Evolutionary conservation across 1,140 invertebrate genomes (phyloP), one percentile per base, ranked within the genome.

Genomic region (Platyscapa corneri): DNA sequence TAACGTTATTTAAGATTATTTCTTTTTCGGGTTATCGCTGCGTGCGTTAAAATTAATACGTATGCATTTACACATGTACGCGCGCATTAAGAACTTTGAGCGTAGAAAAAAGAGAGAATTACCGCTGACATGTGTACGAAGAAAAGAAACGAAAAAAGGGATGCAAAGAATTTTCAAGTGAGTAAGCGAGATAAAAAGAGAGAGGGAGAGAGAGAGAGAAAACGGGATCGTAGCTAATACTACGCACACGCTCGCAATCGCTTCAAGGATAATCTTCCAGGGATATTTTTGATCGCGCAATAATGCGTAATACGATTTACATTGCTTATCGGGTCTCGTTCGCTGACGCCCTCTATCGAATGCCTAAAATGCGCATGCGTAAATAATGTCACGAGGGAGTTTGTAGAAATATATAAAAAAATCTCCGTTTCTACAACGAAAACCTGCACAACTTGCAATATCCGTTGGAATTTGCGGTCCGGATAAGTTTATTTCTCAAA

Each of bases 221-320:
- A 53, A 14, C 32, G 37, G 37, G 46, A 67, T 83, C 37, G 39
- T 12, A 20, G 30, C 30, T 77, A 79, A 85, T 80, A 32, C 84
- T 72, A 53, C 49, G 53, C 65, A 23, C 30, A 39, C 70, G 75
- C 39, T 32, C 20, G 75, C 56, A 74, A 53, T 7, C 42, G 42
- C 42, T 90, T 87, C 85, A 84, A 86, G 90, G 92, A 93, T 93
- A 92, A 93, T 92, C 92, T 91, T 89, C 85, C 85, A 87, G 90
- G 89, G 90, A 93, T 92, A 93, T 93, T 93, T 93, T 92, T 92
- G 90, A 93, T 93, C 93, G 91, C 88, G 90, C 91, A 93, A 93
- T 93, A 93, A 93, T 93, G 91, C 91, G 86, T 93, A 93, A 93
- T 92, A 93, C 92, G 91, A 93, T 93, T 93, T 93, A 92, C 91